A percentile compares a stretch with the other conserved stretches of the same genome.
These are phyloP conservation scores for Patagioenas fasciata DNA, from an alignment of 2,113 vertebrate genomes.

Conservation along the genomic window DNA sequence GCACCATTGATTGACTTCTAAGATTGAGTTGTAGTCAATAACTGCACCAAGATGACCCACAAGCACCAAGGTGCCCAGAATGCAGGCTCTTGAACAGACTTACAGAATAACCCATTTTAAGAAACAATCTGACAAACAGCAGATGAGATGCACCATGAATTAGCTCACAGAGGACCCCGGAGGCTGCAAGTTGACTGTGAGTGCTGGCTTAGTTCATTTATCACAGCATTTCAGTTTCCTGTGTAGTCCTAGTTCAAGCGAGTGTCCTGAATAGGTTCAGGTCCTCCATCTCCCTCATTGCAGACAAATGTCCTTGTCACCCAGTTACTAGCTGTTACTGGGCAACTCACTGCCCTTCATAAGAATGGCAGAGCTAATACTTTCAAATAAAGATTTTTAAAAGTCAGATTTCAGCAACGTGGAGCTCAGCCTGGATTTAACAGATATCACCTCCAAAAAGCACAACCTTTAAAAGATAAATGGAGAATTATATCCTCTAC, in stretches of 20 bases:
- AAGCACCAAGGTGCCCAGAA: neutral
- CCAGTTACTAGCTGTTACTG: neutral
- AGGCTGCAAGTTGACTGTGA: neutral
- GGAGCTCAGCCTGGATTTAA: neutral
- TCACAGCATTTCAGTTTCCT: neutral
- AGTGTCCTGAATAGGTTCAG: neutral
- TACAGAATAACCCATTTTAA: neutral
- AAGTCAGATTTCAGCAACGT: neutral
- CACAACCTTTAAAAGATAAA: constrained; percentile 1
- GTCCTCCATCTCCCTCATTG: neutral
- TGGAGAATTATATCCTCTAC: neutral
- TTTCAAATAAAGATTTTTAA: neutral
- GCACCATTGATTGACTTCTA: neutral
- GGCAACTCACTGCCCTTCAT: neutral
- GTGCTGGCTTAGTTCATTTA: neutral
- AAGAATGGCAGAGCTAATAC: neutral
- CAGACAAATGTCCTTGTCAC: neutral
- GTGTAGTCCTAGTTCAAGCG: neutral
- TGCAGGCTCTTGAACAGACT: neutral
- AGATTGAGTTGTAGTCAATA: neutral
- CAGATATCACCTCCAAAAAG: neutral
- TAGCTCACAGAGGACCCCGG: neutral
- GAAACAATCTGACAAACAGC: neutral
- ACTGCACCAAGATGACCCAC: neutral
- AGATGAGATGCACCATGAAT: neutral